phyloP scores from a whole-genome alignment of 2,797 vertebrate species.

The Oreortyx pictus region DNA sequence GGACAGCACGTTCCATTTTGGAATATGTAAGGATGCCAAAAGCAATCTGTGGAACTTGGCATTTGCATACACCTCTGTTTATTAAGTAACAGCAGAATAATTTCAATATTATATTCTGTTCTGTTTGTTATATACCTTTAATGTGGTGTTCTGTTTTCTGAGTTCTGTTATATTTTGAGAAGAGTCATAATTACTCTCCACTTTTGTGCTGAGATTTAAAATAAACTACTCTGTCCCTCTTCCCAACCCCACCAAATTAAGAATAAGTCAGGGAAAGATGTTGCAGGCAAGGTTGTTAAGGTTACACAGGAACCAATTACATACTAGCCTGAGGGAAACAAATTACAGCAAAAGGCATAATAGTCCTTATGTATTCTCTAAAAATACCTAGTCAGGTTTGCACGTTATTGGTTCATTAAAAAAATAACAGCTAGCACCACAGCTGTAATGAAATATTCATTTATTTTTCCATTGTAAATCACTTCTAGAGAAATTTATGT shows the following conservation, averaged over 20 bases:
- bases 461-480: constrained; percentile 40
- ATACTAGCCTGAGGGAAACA: not conserved
- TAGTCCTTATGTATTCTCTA: not conserved
- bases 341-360: constrained; percentile 31
- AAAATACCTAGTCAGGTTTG: constrained; percentile 14
- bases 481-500: not conserved
- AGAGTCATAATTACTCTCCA: not conserved
- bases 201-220: not conserved
- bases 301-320: constrained; percentile 44
- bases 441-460: constrained; percentile 48
- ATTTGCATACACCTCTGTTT: not conserved
- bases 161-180: not conserved
- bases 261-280: not conserved
- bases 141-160: not conserved
- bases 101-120: not conserved
- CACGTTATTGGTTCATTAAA: not conserved
- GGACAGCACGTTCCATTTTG: not conserved
- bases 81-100: not conserved
- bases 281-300: constrained; percentile 42
- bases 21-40: not conserved
- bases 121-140: not conserved
- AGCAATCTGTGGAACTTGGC: not conserved
- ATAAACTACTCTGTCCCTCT: not conserved
- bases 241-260: not conserved
- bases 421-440: not conserved